phyloP scores from a whole-genome alignment of 2,888 invertebrate species.

The Leptinotarsa haldemani region DNA sequence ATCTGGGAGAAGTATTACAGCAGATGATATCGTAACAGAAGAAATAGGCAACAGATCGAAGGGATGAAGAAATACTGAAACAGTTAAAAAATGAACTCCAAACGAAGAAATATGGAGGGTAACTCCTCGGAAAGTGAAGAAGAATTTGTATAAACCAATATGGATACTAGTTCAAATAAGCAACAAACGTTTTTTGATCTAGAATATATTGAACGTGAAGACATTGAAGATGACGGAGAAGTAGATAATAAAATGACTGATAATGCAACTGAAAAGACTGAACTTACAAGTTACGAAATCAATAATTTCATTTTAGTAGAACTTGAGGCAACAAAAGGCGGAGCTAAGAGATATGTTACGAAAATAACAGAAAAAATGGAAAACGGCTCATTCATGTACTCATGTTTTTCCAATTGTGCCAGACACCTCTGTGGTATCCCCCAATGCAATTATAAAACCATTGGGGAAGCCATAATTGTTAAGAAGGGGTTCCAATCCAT shows the following conservation, averaged over 20 bases:
- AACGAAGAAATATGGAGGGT: constrained; percentile 13
- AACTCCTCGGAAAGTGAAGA: constrained; percentile 7
- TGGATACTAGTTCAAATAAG: constrained; percentile 1
- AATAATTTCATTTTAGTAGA: constrained; percentile 7
- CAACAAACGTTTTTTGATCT: background rate
- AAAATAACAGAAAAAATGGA: constrained; percentile 8
- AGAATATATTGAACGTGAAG: constrained; percentile 6
- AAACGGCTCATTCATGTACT: constrained; percentile 12
- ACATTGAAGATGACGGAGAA: constrained; percentile 4
- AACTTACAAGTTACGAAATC: background rate
- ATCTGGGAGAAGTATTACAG: constrained; percentile 27
- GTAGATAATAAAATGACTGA: constrained; percentile 2
- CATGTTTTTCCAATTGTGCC: constrained; percentile 5
- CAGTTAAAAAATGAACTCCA: background rate
- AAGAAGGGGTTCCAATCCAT: constrained; percentile 1
- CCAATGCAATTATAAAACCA: constrained; percentile 9
- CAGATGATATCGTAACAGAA: constrained; percentile 12
- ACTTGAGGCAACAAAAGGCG: constrained; percentile 2
- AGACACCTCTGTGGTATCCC: constrained; percentile 14
- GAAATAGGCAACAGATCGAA: background rate
- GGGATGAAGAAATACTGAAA: constrained; percentile 6
- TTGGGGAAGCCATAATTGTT: constrained; percentile 10
- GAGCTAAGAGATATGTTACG: constrained; percentile 13
- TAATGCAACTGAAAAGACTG: constrained; percentile 8
- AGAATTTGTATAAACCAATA: constrained; percentile 18